These are phyloP conservation scores for Prietella phreatophila DNA, from an alignment of 2,113 vertebrate genomes.

Conservation along the genomic window DNA sequence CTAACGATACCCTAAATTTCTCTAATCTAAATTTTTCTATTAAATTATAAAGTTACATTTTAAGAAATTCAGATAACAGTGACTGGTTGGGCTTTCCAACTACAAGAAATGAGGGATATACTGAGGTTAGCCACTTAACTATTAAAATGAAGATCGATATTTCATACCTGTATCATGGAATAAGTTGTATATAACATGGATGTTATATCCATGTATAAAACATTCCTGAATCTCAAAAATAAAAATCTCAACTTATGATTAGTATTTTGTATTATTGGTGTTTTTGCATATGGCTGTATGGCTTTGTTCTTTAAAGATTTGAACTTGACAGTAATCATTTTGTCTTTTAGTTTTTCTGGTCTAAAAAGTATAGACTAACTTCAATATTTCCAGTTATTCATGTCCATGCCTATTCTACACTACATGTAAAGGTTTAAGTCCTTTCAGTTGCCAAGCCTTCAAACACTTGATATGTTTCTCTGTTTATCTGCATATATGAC, in stretches of 20 bases:
- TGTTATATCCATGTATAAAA: background rate
- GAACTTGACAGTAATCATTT: background rate
- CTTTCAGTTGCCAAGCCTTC: background rate
- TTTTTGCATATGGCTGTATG: background rate
- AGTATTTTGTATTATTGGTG: background rate
- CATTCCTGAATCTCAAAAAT: background rate
- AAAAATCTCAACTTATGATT: background rate
- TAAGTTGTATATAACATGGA: too few relatives aligned
- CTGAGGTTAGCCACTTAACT: background rate
- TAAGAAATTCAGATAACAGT: background rate
- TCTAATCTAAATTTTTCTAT: background rate
- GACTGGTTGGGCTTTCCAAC: background rate
- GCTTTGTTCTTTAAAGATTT: background rate
- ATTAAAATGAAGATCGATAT: background rate
- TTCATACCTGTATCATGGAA: background rate
- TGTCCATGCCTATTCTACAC: background rate
- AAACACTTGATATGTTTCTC: background rate
- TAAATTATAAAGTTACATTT: background rate
- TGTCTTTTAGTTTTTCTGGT: background rate
- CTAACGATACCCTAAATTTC: too few relatives aligned
- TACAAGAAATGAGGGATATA: background rate
- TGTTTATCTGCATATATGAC: background rate
- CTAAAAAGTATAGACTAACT: background rate
- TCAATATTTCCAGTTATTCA: background rate
- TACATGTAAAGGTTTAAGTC: background rate